Conservation (phyloP, 1,140 invertebrate genomes). For the Wasmannia auropunctata region DNA sequence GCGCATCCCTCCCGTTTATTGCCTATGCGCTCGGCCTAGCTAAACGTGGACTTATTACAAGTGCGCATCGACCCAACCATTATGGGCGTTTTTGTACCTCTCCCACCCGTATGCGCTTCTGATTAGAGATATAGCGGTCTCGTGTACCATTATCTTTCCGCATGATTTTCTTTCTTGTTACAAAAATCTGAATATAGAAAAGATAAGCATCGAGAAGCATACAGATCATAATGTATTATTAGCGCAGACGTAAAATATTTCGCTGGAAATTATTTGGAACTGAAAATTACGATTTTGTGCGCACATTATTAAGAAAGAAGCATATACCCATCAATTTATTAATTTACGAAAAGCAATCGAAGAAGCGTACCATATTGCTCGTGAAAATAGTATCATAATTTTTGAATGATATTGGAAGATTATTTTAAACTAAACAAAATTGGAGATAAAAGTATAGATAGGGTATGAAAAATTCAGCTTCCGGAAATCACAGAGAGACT, state of each 20-base stretch:
- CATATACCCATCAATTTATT: not conserved
- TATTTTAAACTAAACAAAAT: not conserved
- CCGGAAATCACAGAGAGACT: conserved; percentile 1
- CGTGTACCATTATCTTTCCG: not conserved
- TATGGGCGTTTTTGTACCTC: not conserved
- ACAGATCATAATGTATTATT: not conserved
- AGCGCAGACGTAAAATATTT: not conserved
- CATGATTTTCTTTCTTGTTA: not conserved
- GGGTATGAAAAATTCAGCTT: conserved; percentile 44
- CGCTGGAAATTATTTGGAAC: not conserved
- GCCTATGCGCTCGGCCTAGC: not conserved
- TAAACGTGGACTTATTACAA: conserved; percentile 62
- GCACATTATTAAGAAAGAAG: not conserved
- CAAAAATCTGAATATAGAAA: not conserved
- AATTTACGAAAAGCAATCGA: not conserved
- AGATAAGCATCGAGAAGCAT: not conserved
- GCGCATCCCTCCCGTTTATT: conserved; percentile 39
- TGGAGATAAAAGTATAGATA: not conserved
- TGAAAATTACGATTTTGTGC: not conserved
- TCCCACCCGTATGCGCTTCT: not conserved
- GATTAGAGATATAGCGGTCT: not conserved
- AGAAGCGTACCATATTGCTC: not conserved
- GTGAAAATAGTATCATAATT: conserved; percentile 4
- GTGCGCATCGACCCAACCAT: conserved; percentile 45
- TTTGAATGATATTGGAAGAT: not conserved